A percentile compares a stretch with the other conserved stretches of the same genome.
phyloP scores from a whole-genome alignment of 2,797 vertebrate species.

The Microctenopoma steveboyesi region DNA sequence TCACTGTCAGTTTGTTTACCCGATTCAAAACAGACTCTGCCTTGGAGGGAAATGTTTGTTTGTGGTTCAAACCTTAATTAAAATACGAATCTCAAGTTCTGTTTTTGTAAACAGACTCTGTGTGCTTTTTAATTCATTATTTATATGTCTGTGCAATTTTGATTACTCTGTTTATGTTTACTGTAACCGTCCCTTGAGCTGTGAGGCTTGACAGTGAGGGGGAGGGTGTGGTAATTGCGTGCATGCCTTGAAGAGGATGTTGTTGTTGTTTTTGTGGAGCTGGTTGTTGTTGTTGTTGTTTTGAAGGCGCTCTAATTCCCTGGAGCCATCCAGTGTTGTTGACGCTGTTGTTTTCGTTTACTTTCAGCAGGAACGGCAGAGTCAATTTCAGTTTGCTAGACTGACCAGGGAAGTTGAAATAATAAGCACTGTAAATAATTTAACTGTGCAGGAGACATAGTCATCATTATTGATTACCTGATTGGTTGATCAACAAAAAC shows the following conservation, averaged over 20 bases:
- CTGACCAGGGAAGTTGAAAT: constrained; percentile 36
- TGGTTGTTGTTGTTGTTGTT: constrained; percentile 77
- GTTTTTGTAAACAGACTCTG: constrained; percentile 84
- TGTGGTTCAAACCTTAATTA: constrained; percentile 88
- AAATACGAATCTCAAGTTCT: constrained; percentile 85
- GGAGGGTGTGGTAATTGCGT: constrained; percentile 73
- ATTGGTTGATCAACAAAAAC: background rate
- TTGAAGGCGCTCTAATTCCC: constrained; percentile 69
- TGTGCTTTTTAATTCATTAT: constrained; percentile 84
- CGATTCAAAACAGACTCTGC: constrained; percentile 86
- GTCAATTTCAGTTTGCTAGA: constrained; percentile 20
- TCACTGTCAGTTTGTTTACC: constrained; percentile 89
- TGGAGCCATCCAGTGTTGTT: constrained; percentile 42
- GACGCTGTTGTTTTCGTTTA: constrained; percentile 48
- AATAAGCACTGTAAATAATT: constrained; percentile 15
- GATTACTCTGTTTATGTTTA: constrained; percentile 87
- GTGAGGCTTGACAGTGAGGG: constrained; percentile 70
- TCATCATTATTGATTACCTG: background rate
- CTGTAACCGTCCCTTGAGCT: constrained; percentile 83
- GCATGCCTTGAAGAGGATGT: constrained; percentile 70
- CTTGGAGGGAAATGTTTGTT: constrained; percentile 90
- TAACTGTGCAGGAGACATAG: background rate
- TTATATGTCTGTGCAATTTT: constrained; percentile 84
- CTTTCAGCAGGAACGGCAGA: constrained; percentile 59
- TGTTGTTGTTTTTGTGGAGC: constrained; percentile 70